A percentile compares a stretch with the other conserved stretches of the same genome.
Evolutionary conservation across 2,113 vertebrate genomes (phyloP).

Genomic region (Raphicerus campestris): DNA sequence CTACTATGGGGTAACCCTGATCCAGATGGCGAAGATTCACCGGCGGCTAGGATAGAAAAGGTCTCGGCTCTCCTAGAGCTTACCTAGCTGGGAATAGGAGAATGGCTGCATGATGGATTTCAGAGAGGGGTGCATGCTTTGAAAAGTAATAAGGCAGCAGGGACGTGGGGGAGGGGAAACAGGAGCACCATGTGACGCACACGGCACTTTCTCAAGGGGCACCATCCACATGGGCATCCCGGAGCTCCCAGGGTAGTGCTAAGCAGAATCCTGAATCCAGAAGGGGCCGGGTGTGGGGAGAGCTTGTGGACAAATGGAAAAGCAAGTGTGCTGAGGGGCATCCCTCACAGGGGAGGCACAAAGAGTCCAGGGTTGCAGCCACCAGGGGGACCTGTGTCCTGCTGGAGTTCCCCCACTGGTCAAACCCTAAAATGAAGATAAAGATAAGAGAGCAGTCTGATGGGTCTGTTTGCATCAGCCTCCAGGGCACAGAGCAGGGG

Average conservation of each 20-base stretch:
- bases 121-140: rapidly evolving
- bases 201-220: neutral
- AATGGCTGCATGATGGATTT: rapidly evolving
- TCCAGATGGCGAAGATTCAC: rapidly evolving
- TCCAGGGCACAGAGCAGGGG: rapidly evolving
- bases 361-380: rapidly evolving
- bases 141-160: neutral
- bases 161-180: rapidly evolving
- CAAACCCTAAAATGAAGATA: neutral
- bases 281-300: rapidly evolving
- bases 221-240: too few relatives aligned
- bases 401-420: too few relatives aligned
- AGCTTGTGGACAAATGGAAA: neutral
- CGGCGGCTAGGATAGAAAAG: rapidly evolving
- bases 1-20: rapidly evolving
- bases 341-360: neutral
- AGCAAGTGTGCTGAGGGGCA: neutral
- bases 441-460: neutral
- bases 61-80: neutral
- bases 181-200: rapidly evolving
- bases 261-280: neutral
- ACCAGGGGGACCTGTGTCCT: neutral
- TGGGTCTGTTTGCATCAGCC: rapidly evolving
- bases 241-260: neutral
- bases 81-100: too few relatives aligned